Evolutionary conservation across 2,113 vertebrate genomes (phyloP).

Genomic region (Passer montanus): DNA sequence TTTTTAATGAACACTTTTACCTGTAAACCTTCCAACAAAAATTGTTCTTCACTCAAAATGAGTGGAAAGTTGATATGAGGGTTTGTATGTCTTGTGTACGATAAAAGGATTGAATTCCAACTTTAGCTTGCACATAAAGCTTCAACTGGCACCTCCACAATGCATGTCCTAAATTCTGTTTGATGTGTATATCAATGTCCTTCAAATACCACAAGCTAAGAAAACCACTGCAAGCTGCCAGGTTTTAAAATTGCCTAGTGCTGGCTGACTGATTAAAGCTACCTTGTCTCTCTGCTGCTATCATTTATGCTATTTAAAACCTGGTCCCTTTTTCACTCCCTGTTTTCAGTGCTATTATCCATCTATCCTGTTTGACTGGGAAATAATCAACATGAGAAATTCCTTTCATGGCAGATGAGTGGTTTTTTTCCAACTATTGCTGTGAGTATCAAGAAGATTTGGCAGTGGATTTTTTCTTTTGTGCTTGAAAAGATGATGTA

Average conservation of each 20-base stretch:
- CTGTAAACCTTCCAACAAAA: not conserved
- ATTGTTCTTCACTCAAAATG: not conserved
- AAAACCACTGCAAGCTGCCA: conserved; percentile 5
- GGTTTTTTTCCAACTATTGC: not conserved
- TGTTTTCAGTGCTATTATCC: conserved; percentile 1
- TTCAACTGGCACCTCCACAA: not conserved
- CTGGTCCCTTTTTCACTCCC: not conserved
- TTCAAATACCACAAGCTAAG: conserved; percentile 45
- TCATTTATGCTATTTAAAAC: conserved; percentile 29
- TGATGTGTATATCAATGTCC: conserved; percentile 41
- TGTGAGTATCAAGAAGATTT: not conserved
- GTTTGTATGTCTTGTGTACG: not conserved
- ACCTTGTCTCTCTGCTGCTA: not conserved
- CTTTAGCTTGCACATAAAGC: not conserved
- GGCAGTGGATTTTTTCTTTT: not conserved
- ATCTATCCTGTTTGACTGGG: not conserved
- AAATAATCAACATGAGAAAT: conserved; percentile 23
- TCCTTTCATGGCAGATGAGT: not conserved
- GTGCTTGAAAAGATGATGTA: not conserved
- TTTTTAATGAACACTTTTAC: not conserved
- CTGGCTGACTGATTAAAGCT: conserved; percentile 27
- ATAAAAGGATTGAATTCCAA: conserved; percentile 21
- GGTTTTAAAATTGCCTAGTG: conserved; percentile 22
- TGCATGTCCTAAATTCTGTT: conserved; percentile 5
- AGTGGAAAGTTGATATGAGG: not conserved